Base-by-base conservation (phyloP, 2,113 vertebrate genomes). In the Symphodus melops region DNA sequence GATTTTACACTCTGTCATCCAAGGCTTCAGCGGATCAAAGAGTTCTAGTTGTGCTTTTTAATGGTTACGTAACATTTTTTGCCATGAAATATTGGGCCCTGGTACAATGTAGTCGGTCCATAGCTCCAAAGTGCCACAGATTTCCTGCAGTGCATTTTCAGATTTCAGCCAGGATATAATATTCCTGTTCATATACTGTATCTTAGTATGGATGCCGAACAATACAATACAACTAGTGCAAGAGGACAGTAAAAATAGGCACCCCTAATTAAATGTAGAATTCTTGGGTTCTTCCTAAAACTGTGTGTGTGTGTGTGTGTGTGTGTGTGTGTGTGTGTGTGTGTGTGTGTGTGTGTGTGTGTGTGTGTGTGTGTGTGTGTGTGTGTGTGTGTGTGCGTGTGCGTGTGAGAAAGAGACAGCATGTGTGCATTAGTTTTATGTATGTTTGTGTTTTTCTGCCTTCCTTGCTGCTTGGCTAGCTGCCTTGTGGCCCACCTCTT, bases 401-500 rank as follows among this genome's bases (percentile, higher is more conserved):
- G 28, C 6, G 28, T 33, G 28, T 33, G 28, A 33, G 28, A 33
- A 5, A 33, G 28, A 33, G 28, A 33, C 4, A 33, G 28, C 5
- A 33, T 33, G 8, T 37, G 4, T 17, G 11, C 19, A 33, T 52
- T 59, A 67, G 44, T 28, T 72, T 53, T 58, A 48, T 61, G 58
- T 33, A 13, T 84, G 54, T 82, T 77, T 75, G 59, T 66, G 56
- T 59, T 36, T 81, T 63, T 60, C 62, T 85, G 69, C 61, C 57
- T 63, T n/a, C 58, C 72, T 37, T 49, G 49, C 69, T 78, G 59
- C 36, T 77, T 89, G 87, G 81, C 84, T 79, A 28, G 51, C 87
- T 86, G 86, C 91, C 89, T 91, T 78, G 85, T 81, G 81, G 91
- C 86, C 89, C 88, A 88, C 81, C 92, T 86, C 87, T 85, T 86